Conservation (phyloP, 2,113 vertebrate species). For the Copsychus sechellarum region DNA sequence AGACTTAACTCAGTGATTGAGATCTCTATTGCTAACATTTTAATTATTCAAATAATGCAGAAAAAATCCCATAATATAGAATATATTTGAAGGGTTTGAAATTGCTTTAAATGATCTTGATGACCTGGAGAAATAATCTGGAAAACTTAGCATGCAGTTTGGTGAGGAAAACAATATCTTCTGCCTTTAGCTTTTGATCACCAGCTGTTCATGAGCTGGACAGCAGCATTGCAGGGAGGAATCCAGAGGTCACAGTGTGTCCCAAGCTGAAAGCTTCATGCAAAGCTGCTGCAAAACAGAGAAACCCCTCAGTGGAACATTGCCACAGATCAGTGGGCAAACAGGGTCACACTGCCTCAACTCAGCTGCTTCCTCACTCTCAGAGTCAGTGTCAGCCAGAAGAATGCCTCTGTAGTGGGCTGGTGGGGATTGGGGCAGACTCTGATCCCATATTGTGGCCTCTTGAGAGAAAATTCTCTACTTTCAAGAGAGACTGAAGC, state of each 20-base stretch:
- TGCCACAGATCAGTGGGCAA: neutral
- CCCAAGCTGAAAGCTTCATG: neutral
- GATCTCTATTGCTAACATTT: neutral
- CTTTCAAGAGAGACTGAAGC: neutral
- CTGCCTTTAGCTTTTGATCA: neutral
- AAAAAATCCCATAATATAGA: neutral
- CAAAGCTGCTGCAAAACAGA: neutral
- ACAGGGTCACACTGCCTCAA: neutral
- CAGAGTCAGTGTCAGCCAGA: neutral
- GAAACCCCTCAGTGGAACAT: neutral
- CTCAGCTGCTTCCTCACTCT: neutral
- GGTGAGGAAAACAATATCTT: neutral
- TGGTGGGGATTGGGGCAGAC: neutral
- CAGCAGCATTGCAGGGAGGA: neutral
- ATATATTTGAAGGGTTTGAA: neutral
- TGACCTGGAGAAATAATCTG: neutral
- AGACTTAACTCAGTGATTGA: neutral
- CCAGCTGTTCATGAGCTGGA: neutral
- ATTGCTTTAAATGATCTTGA: neutral
- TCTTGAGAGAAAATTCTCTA: neutral
- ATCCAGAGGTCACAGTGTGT: neutral
- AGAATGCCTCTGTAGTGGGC: neutral
- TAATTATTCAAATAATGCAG: neutral
- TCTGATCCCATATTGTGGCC: neutral
- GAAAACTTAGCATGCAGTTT: neutral